Percentiles rank a stretch among this genome's conserved stretches.
Evolutionary conservation across 1,140 invertebrate species (phyloP).

Genomic region (Drosophila takahashii): DNA sequence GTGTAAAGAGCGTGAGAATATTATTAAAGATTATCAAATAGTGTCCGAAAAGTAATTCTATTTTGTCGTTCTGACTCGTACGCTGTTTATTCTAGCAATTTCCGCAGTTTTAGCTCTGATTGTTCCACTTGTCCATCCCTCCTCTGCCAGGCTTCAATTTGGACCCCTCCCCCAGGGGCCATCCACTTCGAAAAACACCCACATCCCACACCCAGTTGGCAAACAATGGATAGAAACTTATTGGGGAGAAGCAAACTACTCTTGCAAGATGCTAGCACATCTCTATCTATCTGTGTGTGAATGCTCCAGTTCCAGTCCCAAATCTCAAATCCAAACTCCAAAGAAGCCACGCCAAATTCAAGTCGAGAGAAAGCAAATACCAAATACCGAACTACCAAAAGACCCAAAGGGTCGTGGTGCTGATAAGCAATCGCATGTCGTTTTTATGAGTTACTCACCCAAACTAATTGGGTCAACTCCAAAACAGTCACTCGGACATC

Average conservation of each 20-base stretch:
- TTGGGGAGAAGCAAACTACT: slow-evolving; percentile 30
- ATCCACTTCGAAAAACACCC: slow-evolving; percentile 1
- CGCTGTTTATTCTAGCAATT: slow-evolving; percentile 68
- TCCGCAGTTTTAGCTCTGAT: slow-evolving; percentile 75
- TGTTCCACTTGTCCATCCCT: slow-evolving; percentile 67
- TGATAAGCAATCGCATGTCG: slow-evolving; percentile 65
- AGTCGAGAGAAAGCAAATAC: slow-evolving; percentile 65
- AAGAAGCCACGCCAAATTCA: slow-evolving; percentile 9
- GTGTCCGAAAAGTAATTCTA: slow-evolving; percentile 17
- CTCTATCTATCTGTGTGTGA: slow-evolving; percentile 22
- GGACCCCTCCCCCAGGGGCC: slow-evolving; percentile 4
- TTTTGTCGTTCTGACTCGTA: slow-evolving; percentile 14
- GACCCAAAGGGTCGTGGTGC: slow-evolving; percentile 50
- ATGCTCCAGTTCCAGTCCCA: slow-evolving; percentile 58
- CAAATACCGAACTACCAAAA: slow-evolving; percentile 30
- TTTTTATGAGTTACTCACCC: slow-evolving; percentile 77
- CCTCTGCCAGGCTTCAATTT: slow-evolving; percentile 3
- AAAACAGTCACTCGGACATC: slow-evolving; percentile 10
- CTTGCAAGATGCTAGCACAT: slow-evolving; percentile 22
- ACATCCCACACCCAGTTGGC: slow-evolving; percentile 47
- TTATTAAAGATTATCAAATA: slow-evolving; percentile 74
- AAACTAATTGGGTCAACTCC: slow-evolving; percentile 69
- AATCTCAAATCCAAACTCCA: slow-evolving; percentile 13
- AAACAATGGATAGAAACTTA: slow-evolving; percentile 65
- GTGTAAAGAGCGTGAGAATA: slow-evolving; percentile 80